These are phyloP conservation scores for Leptogaster cylindrica DNA, from an alignment of 2,888 invertebrate species.

Conservation along the genomic window DNA sequence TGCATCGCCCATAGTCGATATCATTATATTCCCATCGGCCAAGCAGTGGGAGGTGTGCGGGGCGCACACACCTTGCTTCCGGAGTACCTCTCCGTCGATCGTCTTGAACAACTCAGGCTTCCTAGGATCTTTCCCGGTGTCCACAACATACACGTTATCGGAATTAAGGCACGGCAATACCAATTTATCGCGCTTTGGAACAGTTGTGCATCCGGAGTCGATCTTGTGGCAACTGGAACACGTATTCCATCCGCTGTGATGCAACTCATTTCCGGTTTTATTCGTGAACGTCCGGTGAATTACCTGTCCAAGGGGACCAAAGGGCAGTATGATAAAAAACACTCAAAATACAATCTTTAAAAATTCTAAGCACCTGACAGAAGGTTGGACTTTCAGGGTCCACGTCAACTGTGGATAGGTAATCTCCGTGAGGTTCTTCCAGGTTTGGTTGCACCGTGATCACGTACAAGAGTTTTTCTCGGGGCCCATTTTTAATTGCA, in stretches of 20 bases:
- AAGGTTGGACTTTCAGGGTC: conserved; percentile 86
- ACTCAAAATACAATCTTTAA: neutral
- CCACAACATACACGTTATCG: conserved; percentile 82
- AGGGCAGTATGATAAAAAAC: neutral
- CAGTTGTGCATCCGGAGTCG: conserved; percentile 57
- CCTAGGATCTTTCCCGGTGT: conserved; percentile 75
- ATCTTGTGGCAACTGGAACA: conserved; percentile 87
- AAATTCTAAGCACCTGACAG: conserved; percentile 70
- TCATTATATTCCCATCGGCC: conserved; percentile 91
- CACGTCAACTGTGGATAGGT: conserved; percentile 89
- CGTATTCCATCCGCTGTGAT: conserved; percentile 96
- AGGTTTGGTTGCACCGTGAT: conserved; percentile 81
- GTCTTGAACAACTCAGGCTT: conserved; percentile 79
- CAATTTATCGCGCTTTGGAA: conserved; percentile 75
- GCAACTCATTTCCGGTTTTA: conserved; percentile 83
- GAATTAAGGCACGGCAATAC: conserved; percentile 84
- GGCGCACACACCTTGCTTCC: conserved; percentile 76
- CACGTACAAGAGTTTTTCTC: conserved; percentile 89
- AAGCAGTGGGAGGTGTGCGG: conserved; percentile 96
- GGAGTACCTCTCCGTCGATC: conserved; percentile 81
- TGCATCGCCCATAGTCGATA: conserved; percentile 90
- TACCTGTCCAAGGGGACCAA: no score
- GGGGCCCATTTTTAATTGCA: conserved; percentile 81
- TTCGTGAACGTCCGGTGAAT: conserved; percentile 84
- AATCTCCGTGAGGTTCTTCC: conserved; percentile 75